Evolutionary conservation across 2,797 vertebrate species (phyloP).

Genomic region (Notolepis coatsorum): DNA sequence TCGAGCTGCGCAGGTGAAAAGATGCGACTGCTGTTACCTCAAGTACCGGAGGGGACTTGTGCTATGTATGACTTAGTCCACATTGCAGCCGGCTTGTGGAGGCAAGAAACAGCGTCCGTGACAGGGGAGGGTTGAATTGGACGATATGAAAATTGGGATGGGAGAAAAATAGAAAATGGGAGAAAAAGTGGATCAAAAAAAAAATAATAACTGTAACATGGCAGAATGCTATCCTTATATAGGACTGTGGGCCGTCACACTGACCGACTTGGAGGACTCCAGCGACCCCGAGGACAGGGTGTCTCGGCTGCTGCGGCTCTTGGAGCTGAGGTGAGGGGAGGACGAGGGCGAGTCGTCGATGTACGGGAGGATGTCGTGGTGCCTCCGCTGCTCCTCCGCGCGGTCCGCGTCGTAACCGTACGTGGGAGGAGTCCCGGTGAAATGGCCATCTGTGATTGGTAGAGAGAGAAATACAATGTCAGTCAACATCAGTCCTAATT

Average conservation of each 20-base stretch:
- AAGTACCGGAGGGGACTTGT: too few species aligned
- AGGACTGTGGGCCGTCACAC: conserved; percentile 46
- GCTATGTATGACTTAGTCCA: conserved; percentile 58
- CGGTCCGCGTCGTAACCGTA: conserved; percentile 89
- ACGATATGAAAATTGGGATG: too few species aligned
- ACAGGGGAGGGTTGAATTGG: too few species aligned
- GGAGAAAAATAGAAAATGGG: too few species aligned
- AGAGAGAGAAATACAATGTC: conserved; percentile 2
- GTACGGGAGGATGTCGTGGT: conserved; percentile 94
- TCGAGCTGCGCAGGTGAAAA: too few species aligned
- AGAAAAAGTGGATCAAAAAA: too few species aligned
- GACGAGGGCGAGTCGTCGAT: conserved; percentile 97
- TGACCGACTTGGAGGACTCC: conserved; percentile 93
- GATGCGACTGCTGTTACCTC: too few species aligned
- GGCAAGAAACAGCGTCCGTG: conserved; percentile 27
- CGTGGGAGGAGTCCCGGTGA: conserved; percentile 86
- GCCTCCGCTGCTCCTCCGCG: conserved; percentile 90
- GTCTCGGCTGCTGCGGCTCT: conserved; percentile 91
- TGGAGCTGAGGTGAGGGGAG: conserved; percentile 93
- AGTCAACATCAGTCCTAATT: neutral
- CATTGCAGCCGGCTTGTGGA: conserved; percentile 24
- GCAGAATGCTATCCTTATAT: too few species aligned
- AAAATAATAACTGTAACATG: too few species aligned
- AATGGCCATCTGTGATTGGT: conserved; percentile 82
- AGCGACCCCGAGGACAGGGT: conserved; percentile 88